phyloP scores from a whole-genome alignment of 2,797 vertebrate species.

The Selene dorsalis region DNA sequence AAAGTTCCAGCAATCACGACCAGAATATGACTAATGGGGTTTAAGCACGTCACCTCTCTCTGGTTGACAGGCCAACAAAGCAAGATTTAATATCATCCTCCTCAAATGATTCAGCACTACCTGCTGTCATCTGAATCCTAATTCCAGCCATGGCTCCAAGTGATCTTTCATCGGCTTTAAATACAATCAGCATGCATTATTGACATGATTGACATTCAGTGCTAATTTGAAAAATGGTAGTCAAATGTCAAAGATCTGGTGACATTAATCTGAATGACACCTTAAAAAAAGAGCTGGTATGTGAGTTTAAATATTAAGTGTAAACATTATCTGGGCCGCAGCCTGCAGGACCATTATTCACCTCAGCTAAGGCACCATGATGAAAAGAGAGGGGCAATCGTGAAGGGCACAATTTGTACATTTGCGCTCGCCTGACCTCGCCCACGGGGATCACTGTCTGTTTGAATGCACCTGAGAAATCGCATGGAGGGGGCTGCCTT shows the following conservation, averaged over 20 bases:
- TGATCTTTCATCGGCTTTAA: slow-evolving; percentile 46
- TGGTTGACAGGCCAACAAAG: slow-evolving; percentile 49
- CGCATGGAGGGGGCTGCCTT: not conserved
- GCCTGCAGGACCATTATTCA: not conserved
- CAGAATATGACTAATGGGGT: slow-evolving; percentile 64
- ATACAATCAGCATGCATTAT: slow-evolving; percentile 22
- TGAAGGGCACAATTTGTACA: slow-evolving; percentile 38
- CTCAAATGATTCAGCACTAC: slow-evolving; percentile 39
- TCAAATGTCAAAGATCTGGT: slow-evolving; percentile 55
- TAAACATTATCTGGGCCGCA: slow-evolving; percentile 30
- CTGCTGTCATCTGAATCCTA: slow-evolving; percentile 53
- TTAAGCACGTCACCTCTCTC: slow-evolving; percentile 28
- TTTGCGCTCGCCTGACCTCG: slow-evolving; percentile 9
- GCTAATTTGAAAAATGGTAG: slow-evolving; percentile 41
- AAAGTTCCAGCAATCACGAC: slow-evolving; percentile 55
- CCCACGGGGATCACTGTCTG: slow-evolving; percentile 29
- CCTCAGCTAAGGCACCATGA: slow-evolving; percentile 1
- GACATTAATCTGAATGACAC: slow-evolving; percentile 44
- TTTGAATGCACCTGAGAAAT: slow-evolving; percentile 50
- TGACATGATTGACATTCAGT: slow-evolving; percentile 59
- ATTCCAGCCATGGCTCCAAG: slow-evolving; percentile 31
- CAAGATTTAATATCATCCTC: slow-evolving; percentile 52
- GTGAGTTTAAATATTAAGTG: slow-evolving; percentile 27
- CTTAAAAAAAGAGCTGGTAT: slow-evolving; percentile 21
- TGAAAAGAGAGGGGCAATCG: slow-evolving; percentile 10